Evolutionary conservation across 2,797 vertebrate genomes (phyloP).

Genomic region (Eulemur rubriventer): DNA sequence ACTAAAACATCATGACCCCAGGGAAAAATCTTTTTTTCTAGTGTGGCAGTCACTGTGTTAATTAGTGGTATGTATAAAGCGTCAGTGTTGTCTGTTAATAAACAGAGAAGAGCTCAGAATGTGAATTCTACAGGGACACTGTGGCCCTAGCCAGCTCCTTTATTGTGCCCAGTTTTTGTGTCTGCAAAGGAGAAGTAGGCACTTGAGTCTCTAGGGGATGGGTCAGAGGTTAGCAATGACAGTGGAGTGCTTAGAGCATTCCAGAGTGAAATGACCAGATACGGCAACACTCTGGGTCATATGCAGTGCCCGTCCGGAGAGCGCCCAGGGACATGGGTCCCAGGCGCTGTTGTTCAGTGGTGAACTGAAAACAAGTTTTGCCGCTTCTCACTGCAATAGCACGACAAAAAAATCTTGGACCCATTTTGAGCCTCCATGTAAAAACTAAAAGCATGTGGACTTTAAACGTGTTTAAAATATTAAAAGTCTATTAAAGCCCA

Average conservation of each 20-base stretch:
- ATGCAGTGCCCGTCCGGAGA: accelerated
- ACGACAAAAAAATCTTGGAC: background rate
- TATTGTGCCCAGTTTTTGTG: background rate
- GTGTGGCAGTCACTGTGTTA: background rate
- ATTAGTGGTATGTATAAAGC: background rate
- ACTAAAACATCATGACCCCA: no score
- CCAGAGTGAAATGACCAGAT: background rate
- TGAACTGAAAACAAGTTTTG: background rate
- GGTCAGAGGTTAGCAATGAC: background rate
- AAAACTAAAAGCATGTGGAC: slow-evolving; percentile 34
- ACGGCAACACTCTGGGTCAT: background rate
- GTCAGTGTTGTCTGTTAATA: background rate
- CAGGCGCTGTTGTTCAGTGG: background rate
- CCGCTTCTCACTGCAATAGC: background rate
- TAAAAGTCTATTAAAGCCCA: slow-evolving; percentile 46
- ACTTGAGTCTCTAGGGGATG: background rate
- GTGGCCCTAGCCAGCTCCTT: background rate
- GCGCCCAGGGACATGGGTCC: background rate
- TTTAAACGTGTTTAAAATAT: slow-evolving; percentile 46
- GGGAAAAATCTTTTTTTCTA: no score
- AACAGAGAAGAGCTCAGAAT: background rate
- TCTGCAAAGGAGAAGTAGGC: background rate
- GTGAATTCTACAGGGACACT: background rate
- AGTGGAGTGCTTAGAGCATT: background rate
- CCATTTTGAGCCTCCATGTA: slow-evolving; percentile 13